A percentile compares a stretch with the other conserved stretches of the same genome.
Evolutionary conservation across 2,888 invertebrate species (phyloP).

Genomic region (Copidosoma aretas): DNA sequence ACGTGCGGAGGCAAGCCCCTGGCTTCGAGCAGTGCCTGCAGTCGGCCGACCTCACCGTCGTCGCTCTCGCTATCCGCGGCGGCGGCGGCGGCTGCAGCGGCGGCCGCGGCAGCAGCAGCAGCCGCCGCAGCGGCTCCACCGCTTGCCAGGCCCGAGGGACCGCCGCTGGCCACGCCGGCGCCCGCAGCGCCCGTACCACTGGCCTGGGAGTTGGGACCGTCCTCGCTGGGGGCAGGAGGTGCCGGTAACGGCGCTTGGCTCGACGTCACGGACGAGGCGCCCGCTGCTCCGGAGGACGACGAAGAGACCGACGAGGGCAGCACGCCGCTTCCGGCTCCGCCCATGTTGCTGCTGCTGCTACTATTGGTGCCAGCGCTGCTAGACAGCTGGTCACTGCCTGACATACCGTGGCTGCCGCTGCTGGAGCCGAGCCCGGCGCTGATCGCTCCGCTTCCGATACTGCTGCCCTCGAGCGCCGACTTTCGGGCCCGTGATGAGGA

Average conservation of each 20-base stretch:
- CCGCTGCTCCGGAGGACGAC: neutral
- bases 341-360: conserved; percentile 42
- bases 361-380: conserved; percentile 54
- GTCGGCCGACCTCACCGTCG: conserved; percentile 93
- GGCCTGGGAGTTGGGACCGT: neutral
- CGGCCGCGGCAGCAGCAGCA: conserved; percentile 44
- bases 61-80: conserved; percentile 79
- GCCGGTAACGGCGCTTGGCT: conserved; percentile 7
- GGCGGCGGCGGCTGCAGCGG: conserved; percentile 64
- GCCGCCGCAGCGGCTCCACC: neutral
- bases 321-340: neutral
- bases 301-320: neutral
- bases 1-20: conserved; percentile 95
- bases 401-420: conserved; percentile 50
- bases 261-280: neutral
- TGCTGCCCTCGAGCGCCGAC: conserved; percentile 65
- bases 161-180: conserved; percentile 49
- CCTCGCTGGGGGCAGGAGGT: conserved; percentile 5
- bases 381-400: conserved; percentile 56
- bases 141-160: conserved; percentile 60
- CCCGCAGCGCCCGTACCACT: neutral
- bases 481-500: conserved; percentile 64
- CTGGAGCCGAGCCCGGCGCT: conserved; percentile 31
- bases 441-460: conserved; percentile 39
- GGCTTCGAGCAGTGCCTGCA: conserved; percentile 93